These are phyloP conservation scores for Cybosia mesomella DNA, from an alignment of 2,888 invertebrate genomes.

Conservation along the genomic window DNA sequence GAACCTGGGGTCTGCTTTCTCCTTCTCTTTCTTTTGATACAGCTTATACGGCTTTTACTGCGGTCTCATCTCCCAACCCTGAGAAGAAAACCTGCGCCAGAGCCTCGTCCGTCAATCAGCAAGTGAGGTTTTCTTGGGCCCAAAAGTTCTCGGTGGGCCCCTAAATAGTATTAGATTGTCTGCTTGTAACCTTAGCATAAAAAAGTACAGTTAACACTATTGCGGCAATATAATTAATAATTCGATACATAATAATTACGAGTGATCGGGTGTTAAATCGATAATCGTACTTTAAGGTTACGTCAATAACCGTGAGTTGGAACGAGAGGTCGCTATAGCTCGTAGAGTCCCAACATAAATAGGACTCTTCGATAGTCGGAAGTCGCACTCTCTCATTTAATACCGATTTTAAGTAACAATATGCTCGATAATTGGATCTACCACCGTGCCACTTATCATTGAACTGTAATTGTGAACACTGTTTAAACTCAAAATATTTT, in stretches of 20 bases:
- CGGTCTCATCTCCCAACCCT: no score
- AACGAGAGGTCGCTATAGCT: neutral
- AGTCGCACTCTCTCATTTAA: neutral
- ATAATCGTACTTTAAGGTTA: conserved; percentile 31
- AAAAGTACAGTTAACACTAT: neutral
- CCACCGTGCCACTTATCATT: no score
- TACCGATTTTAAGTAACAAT: neutral
- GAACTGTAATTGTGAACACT: no score
- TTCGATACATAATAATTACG: conserved; percentile 41
- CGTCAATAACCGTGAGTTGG: conserved; percentile 21
- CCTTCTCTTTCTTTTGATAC: no score
- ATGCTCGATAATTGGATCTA: no score
- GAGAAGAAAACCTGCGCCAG: no score
- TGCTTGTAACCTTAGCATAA: neutral
- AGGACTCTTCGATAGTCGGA: neutral
- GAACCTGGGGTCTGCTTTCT: no score
- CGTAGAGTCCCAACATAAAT: neutral
- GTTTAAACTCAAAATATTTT: no score
- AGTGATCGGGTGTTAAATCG: conserved; percentile 35
- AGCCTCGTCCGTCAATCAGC: no score
- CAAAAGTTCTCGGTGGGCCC: no score
- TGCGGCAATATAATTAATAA: conserved; percentile 32
- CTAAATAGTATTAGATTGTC: conserved; percentile 1
- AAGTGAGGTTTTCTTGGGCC: no score
- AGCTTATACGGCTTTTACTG: no score